phyloP scores from a whole-genome alignment of 2,113 vertebrate genomes.

The Indri indri region DNA sequence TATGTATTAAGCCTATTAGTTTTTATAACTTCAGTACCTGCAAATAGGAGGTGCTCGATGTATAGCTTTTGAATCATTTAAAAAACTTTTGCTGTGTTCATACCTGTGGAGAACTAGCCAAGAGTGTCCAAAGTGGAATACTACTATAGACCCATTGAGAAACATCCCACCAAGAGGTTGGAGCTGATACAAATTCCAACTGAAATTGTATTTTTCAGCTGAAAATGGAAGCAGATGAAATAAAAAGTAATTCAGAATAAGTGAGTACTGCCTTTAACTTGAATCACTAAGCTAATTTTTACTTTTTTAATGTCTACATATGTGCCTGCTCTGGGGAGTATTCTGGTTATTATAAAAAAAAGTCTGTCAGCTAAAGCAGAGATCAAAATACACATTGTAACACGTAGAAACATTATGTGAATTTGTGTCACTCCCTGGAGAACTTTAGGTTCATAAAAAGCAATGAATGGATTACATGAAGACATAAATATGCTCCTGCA shows the following conservation, averaged over 20 bases:
- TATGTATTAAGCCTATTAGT: background rate
- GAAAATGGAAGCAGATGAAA: constrained; percentile 36
- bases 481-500: constrained; percentile 66
- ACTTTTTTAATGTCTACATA: constrained; percentile 36
- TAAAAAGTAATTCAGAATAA: constrained; percentile 40
- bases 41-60: background rate
- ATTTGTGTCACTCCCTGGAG: constrained; percentile 74
- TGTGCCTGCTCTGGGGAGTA: constrained; percentile 55
- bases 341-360: constrained; percentile 72
- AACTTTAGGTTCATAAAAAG: constrained; percentile 72
- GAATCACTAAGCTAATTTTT: constrained; percentile 48
- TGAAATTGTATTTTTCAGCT: background rate
- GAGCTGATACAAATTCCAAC: background rate
- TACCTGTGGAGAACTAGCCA: background rate
- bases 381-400: constrained; percentile 75
- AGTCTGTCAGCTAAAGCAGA: constrained; percentile 73
- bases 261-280: constrained; percentile 38
- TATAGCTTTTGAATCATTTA: background rate
- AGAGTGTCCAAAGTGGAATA: too few species aligned
- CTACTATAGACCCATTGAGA: background rate
- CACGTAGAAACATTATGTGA: constrained; percentile 69
- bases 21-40: background rate
- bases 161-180: background rate
- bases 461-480: constrained; percentile 69
- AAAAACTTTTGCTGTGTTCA: background rate